Evolutionary conservation across 2,888 invertebrate species (phyloP).

Genomic region (Toxonevra muliebris): DNA sequence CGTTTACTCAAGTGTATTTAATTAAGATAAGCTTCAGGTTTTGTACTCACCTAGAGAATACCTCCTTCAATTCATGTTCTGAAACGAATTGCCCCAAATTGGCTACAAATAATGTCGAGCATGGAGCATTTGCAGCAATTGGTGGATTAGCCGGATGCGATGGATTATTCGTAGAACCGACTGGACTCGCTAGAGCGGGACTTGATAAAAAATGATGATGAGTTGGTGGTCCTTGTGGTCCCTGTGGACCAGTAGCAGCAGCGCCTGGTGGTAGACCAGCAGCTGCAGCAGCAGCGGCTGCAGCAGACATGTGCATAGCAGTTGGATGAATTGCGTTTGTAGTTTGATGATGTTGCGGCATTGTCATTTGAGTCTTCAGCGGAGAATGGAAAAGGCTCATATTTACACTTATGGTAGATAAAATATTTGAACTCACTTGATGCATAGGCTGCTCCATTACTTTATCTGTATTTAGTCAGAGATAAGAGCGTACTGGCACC

Average conservation of each 20-base stretch:
- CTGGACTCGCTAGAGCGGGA: slow-evolving; percentile 90
- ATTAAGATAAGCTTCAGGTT: too few relatives aligned
- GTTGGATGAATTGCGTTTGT: slow-evolving; percentile 68
- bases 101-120: slow-evolving; percentile 98
- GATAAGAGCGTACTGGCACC: slow-evolving; percentile 96
- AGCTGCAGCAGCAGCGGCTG: slow-evolving; percentile 51
- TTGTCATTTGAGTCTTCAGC: slow-evolving; percentile 68
- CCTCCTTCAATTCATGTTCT: slow-evolving; percentile 98
- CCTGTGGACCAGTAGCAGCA: slow-evolving; percentile 60
- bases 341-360: slow-evolving; percentile 66
- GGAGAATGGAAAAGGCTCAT: background rate
- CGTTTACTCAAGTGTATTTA: too few relatives aligned
- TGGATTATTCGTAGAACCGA: slow-evolving; percentile 72
- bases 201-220: slow-evolving; percentile 94
- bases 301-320: slow-evolving; percentile 73
- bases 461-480: slow-evolving; percentile 88
- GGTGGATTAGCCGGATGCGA: slow-evolving; percentile 64
- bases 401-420: background rate
- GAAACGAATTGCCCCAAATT: slow-evolving; percentile 97
- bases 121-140: slow-evolving; percentile 80
- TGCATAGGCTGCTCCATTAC: slow-evolving; percentile 66
- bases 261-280: slow-evolving; percentile 56
- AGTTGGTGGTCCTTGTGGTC: slow-evolving; percentile 60
- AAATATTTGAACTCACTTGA: slow-evolving; percentile 59
- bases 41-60: slow-evolving; percentile 90